Percentiles rank a stretch among this genome's conserved stretches.
These are phyloP conservation scores for Alloplasta piceator DNA, from an alignment of 2,888 invertebrate species.

Conservation along the genomic window DNA sequence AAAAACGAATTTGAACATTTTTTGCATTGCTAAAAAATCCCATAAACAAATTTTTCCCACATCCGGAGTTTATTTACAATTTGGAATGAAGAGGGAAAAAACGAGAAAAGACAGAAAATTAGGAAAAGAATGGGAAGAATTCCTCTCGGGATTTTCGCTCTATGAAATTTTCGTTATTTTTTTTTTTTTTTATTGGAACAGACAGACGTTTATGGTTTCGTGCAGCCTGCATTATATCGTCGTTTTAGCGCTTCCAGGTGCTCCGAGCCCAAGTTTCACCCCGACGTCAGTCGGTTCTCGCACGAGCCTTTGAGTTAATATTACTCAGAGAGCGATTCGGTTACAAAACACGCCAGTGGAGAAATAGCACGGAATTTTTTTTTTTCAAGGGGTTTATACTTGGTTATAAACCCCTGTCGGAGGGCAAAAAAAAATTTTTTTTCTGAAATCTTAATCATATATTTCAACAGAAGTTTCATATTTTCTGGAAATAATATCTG, in stretches of 20 bases:
- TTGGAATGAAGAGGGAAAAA: background rate
- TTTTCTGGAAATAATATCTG: no score
- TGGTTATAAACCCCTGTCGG: background rate
- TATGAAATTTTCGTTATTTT: no score
- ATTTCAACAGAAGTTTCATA: no score
- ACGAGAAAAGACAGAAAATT: background rate
- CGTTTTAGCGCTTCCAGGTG: slow-evolving; percentile 55
- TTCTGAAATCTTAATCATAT: no score
- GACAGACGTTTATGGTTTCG: slow-evolving; percentile 1
- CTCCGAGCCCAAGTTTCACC: slow-evolving; percentile 20
- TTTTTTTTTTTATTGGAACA: background rate
- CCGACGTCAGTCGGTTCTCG: slow-evolving; percentile 58
- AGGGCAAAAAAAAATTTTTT: no score
- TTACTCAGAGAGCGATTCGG: slow-evolving; percentile 43
- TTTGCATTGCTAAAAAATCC: no score
- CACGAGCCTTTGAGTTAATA: slow-evolving; percentile 52
- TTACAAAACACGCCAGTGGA: slow-evolving; percentile 35
- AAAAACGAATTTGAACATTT: no score
- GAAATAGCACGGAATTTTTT: background rate
- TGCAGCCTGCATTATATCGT: slow-evolving; percentile 24
- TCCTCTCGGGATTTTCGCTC: no score
- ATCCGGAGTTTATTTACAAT: no score
- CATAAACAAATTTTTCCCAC: no score
- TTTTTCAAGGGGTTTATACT: background rate
- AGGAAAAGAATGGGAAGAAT: no score